Base-by-base conservation (phyloP, 2,797 vertebrate genomes). In the Galago senegalensis region DNA sequence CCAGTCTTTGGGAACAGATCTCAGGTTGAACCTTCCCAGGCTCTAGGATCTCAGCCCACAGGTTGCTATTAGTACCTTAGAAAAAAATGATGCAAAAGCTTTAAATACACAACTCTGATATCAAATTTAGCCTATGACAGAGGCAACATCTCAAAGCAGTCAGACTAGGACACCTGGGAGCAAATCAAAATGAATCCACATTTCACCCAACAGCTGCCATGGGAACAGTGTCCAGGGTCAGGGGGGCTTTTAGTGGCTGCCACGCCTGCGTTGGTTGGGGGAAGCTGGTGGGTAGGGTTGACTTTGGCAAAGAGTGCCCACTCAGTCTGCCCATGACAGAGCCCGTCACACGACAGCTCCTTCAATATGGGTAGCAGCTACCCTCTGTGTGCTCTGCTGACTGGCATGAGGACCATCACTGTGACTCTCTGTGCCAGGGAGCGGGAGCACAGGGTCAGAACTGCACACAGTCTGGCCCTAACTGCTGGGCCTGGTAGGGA, bases 401-500 rank as follows among this genome's bases (percentile, higher is more conserved):
- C 25, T 60, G 86, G 77, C 65, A 31, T 29, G 46, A 5, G 5
- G 69, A 12, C 2, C 31, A 7, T 0, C 58, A 14, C 31, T 23
- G 31, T 31, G 29, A 70, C 34, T 31, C n/a, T 72, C 1, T 18
- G 43, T 58, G n/a, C 70, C 37, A 40, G 40, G 63, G 25, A 49
- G 23, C 20, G 20, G 63, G 53, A 93, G 46, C 53, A 2, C 29
- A 43, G 69, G 40, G 21, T 34, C 43, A 83, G 76, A 83, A 69
- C 43, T 3, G 46, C 88, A 88, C 84, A 56, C 17, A 17, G 23
- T 63, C 20, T 12, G 18, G 37, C 49, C 17, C 10, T 37, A 29
- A 61, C 10, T 9, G 2, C 0, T 0, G 18, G 40, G 49, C 49
- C 14, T 8, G 20, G 80, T 0, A 0, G 5, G 4, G 7, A 88